Base-by-base conservation (phyloP, 2,888 invertebrate species). In the Drosophila stalkeri region DNA sequence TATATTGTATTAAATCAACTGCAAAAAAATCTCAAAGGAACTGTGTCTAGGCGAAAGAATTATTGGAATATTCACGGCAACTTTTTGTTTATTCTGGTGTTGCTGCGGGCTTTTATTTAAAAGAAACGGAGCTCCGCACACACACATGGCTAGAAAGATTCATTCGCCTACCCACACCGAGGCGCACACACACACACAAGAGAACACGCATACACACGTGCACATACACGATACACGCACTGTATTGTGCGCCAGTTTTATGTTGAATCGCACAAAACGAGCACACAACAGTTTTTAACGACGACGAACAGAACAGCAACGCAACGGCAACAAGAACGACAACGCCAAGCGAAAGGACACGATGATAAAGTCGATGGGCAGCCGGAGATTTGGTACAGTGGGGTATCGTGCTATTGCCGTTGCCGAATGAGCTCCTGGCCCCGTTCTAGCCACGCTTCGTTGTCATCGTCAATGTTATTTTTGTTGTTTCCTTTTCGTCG, bases 381-480 rank as follows among this genome's bases (percentile, higher is more conserved):
- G 74, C 87, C 79, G 81, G 81, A 90, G 82, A 82, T 86, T 88
- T 78, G 78, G 72, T 84, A 88, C 80, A 80, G 72, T 82, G 80
- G 77, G 80, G 77, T 76, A 79, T 80, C 68, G 72, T 77, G 41
- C 54, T 27, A 11, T 57, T 64, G 43, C 37, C 60, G 46, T 52
- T 46, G 63, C 69, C 67, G 74, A 71, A 63, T 51, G 65, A 73
- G 64, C 62, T 63, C 9, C 46, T 70, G 71, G 70, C 41, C 67
- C 64, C 57, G 47, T 68, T 76, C 61, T 57, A 76, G 75, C 44
- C 68, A 64, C 44, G 60, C 66, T 80, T 76, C 76, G 78, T 71
- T 72, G 72, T 77, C 90, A 82, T 79, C 89, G 88, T 77, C 86
- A 88, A 86, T 86, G 86, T 88, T 81, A 85, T 89, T 87, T 87